Percentiles rank a stretch among this genome's conserved stretches.
These are phyloP conservation scores for Perca schrenkii DNA, from an alignment of 2,113 vertebrate species.

Conservation along the genomic window DNA sequence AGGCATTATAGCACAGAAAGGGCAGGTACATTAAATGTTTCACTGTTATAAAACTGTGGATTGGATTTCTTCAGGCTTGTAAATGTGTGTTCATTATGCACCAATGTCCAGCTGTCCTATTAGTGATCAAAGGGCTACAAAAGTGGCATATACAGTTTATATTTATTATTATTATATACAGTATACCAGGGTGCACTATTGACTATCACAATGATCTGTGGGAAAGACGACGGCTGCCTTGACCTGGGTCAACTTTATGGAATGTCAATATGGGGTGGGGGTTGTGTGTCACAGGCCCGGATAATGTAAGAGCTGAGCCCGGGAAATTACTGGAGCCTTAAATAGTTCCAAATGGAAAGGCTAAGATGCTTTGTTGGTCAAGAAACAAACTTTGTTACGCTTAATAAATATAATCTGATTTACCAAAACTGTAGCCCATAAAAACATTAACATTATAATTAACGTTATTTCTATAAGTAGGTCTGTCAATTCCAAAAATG, in stretches of 20 bases:
- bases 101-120: not conserved
- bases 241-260: constrained; percentile 74
- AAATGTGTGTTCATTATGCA: constrained; percentile 23
- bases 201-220: constrained; percentile 70
- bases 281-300: constrained; percentile 33
- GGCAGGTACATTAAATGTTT: constrained; percentile 31
- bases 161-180: constrained; percentile 26
- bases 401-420: constrained; percentile 19
- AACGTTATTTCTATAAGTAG: not conserved
- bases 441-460: not conserved
- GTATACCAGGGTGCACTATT: constrained; percentile 26
- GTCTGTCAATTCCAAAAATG: constrained; percentile 19
- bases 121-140: constrained; percentile 42
- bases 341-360: constrained; percentile 78
- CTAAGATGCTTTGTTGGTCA: constrained; percentile 31
- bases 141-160: constrained; percentile 32
- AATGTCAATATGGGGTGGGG: constrained; percentile 77
- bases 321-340: constrained; percentile 72
- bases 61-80: constrained; percentile 4
- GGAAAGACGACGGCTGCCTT: constrained; percentile 69
- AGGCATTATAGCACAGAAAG: constrained; percentile 7
- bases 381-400: constrained; percentile 32
- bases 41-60: not conserved
- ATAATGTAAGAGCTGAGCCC: constrained; percentile 73
- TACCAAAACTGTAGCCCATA: not conserved